These are phyloP conservation scores for Ceratina calcarata DNA, from an alignment of 1,140 invertebrate genomes.

Conservation along the genomic window DNA sequence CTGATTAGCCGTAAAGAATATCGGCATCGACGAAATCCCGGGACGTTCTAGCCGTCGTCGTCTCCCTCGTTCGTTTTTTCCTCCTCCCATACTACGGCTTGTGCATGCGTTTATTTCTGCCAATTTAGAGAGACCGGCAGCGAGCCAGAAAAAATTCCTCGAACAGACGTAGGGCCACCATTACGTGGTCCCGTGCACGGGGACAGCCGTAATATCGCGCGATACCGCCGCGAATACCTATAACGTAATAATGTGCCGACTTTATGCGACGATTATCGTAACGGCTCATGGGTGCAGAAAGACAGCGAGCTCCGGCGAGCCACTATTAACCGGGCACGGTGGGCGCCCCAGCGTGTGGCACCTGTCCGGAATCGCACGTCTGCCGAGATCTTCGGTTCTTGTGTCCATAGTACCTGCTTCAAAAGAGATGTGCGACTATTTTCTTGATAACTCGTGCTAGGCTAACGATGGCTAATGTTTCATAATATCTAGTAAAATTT, in stretches of 20 bases:
- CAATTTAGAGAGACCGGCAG: slow-evolving; percentile 39
- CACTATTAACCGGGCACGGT: slow-evolving; percentile 71
- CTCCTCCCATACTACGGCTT: neutral
- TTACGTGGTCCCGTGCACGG: slow-evolving; percentile 58
- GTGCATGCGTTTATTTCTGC: slow-evolving; percentile 39
- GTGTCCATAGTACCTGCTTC: neutral
- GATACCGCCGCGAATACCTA: slow-evolving; percentile 64
- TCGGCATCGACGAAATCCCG: neutral
- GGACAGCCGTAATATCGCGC: slow-evolving; percentile 71
- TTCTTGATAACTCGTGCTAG: too few relatives aligned
- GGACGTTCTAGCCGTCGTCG: slow-evolving; percentile 6
- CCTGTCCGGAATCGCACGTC: slow-evolving; percentile 67
- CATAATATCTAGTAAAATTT: too few relatives aligned
- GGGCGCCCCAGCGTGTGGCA: slow-evolving; percentile 74
- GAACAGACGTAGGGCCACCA: slow-evolving; percentile 63
- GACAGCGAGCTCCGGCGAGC: slow-evolving; percentile 61
- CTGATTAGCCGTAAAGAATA: slow-evolving; percentile 23
- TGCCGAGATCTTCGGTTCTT: neutral
- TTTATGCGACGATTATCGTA: slow-evolving; percentile 79
- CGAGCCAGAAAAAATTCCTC: slow-evolving; percentile 16
- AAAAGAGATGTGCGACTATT: too few relatives aligned
- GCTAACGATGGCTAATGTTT: too few relatives aligned
- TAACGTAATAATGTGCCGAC: slow-evolving; percentile 78
- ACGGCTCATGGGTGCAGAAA: slow-evolving; percentile 68
- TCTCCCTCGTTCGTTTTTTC: neutral